Percentiles rank a stretch among this genome's conserved stretches.
Conservation (phyloP, 1,140 invertebrate genomes). For the Drosophila sp. region DNA sequence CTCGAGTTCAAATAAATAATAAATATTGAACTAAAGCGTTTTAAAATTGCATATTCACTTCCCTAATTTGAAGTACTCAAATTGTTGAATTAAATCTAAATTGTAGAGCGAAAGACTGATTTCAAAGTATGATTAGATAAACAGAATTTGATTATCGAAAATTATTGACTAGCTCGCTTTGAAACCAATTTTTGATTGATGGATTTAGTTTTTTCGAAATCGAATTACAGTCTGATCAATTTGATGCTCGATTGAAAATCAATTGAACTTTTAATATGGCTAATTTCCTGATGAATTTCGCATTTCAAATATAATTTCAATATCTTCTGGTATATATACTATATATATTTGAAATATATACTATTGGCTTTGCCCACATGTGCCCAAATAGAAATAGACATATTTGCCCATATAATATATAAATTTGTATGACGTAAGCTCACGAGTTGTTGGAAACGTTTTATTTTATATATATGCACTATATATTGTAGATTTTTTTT, state of each 20-base stretch:
- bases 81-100: too few relatives aligned
- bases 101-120: too few relatives aligned
- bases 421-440: constrained; percentile 71
- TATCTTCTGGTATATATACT: constrained; percentile 19
- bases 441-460: constrained; percentile 55
- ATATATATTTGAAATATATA: constrained; percentile 38
- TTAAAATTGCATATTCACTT: too few relatives aligned
- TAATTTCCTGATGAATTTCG: constrained; percentile 38
- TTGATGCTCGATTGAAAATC: background rate
- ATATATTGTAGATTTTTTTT: constrained; percentile 4
- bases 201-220: background rate
- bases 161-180: too few relatives aligned
- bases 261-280: constrained; percentile 30
- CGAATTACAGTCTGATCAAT: constrained; percentile 11
- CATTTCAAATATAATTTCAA: constrained; percentile 23
- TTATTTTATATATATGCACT: constrained; percentile 2
- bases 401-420: constrained; percentile 54
- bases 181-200: too few relatives aligned
- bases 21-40: too few relatives aligned
- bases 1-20: too few relatives aligned
- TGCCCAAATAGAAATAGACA: constrained; percentile 73
- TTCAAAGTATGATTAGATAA: too few relatives aligned
- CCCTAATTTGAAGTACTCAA: too few relatives aligned
- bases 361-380: constrained; percentile 66
- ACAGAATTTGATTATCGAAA: too few relatives aligned